phyloP scores from a whole-genome alignment of 1,140 invertebrate genomes.

The Euwallacea fornicatus region DNA sequence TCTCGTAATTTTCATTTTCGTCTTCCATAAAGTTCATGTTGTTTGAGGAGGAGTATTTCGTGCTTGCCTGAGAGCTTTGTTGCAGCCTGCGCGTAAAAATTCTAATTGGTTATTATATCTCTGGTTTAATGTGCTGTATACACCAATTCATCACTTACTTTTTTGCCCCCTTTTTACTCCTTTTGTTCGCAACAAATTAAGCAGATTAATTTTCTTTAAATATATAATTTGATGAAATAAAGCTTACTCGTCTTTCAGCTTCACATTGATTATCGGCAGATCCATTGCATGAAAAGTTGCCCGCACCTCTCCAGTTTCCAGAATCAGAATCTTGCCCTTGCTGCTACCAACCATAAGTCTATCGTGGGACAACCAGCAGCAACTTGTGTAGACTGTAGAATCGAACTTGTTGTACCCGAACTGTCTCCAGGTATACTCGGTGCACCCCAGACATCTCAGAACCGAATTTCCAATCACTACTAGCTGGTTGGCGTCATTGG shows the following conservation, averaged over 20 bases:
- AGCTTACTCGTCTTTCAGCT: constrained; percentile 43
- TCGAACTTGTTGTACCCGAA: constrained; percentile 83
- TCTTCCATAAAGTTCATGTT: constrained; percentile 22
- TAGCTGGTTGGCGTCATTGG: constrained; percentile 72
- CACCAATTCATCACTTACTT: constrained; percentile 11
- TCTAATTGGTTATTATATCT: background rate
- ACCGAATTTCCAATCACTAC: constrained; percentile 72
- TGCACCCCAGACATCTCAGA: constrained; percentile 76
- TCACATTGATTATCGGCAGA: constrained; percentile 50
- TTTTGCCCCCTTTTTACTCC: constrained; percentile 25
- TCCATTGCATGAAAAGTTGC: constrained; percentile 62
- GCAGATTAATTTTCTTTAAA: background rate
- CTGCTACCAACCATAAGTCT: constrained; percentile 74
- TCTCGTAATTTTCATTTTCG: constrained; percentile 45
- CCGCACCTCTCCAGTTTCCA: constrained; percentile 80
- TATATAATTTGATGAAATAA: background rate
- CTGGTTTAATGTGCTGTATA: background rate
- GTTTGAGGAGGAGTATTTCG: constrained; percentile 27
- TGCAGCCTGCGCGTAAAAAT: constrained; percentile 19
- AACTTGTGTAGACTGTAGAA: constrained; percentile 67
- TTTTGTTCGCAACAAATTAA: background rate
- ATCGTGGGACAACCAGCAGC: constrained; percentile 72
- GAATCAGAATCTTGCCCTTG: constrained; percentile 70
- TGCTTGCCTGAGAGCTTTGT: constrained; percentile 40
- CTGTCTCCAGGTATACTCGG: constrained; percentile 78